phyloP scores from a whole-genome alignment of 1,140 invertebrate genomes.

The Samia ricini region DNA sequence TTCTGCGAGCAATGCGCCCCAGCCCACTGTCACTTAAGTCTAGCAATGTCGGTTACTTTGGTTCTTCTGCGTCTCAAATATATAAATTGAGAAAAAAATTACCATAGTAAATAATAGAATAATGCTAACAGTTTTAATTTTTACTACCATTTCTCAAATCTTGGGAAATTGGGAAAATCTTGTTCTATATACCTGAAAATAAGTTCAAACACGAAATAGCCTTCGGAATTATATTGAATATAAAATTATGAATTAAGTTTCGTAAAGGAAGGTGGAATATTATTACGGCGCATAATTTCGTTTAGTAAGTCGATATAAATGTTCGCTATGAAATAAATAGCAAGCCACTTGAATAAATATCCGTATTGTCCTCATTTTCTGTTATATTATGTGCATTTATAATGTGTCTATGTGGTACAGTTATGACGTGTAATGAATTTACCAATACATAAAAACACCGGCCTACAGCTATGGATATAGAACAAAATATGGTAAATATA shows the following conservation, averaged over 20 bases:
- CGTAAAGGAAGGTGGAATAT: slow-evolving; percentile 14
- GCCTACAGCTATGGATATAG: not conserved
- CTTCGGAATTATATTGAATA: slow-evolving; percentile 1
- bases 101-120: too few species aligned
- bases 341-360: slow-evolving; percentile 50
- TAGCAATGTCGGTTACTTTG: too few species aligned
- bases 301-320: slow-evolving; percentile 27
- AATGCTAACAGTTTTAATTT: too few species aligned
- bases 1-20: too few species aligned
- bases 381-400: slow-evolving; percentile 22
- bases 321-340: slow-evolving; percentile 33
- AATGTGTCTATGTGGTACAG: slow-evolving; percentile 5
- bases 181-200: not conserved
- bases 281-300: slow-evolving; percentile 31
- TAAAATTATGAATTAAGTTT: slow-evolving; percentile 3
- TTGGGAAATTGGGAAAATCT: not conserved
- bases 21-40: too few species aligned
- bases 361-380: slow-evolving; percentile 37
- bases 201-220: not conserved
- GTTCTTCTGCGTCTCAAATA: too few species aligned
- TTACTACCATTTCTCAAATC: too few species aligned
- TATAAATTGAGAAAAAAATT: too few species aligned
- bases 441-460: not conserved
- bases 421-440: not conserved
- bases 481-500: not conserved